A percentile compares a stretch with the other conserved stretches of the same genome.
Evolutionary conservation across 2,797 vertebrate species (phyloP).

Genomic region (Okamejei kenojei): DNA sequence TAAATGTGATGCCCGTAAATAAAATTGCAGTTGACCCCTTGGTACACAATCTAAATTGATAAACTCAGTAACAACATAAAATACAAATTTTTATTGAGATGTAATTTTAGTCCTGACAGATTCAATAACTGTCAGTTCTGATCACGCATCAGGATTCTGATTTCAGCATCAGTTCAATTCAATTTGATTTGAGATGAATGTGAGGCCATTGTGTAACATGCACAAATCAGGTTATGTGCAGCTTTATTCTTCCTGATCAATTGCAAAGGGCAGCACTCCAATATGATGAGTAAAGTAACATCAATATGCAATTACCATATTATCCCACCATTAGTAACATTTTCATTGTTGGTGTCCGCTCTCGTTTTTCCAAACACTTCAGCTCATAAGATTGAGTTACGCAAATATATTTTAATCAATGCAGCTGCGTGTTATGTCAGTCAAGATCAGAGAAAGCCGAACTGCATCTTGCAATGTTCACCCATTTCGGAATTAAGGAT

Average conservation of each 20-base stretch:
- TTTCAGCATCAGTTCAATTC: neutral
- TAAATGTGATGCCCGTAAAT: neutral
- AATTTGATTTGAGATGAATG: slow-evolving; percentile 20
- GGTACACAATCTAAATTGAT: neutral
- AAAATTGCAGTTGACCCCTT: neutral
- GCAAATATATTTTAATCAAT: neutral
- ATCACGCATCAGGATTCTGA: slow-evolving; percentile 3
- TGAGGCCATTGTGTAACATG: neutral
- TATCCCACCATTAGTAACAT: neutral
- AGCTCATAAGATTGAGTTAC: too few species aligned
- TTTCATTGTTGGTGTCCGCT: neutral
- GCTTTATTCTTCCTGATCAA: neutral
- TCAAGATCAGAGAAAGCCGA: neutral
- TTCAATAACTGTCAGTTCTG: slow-evolving; percentile 21
- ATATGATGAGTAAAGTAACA: neutral
- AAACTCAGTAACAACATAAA: slow-evolving; percentile 19
- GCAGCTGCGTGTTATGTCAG: neutral
- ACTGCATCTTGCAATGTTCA: neutral
- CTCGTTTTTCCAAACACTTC: neutral
- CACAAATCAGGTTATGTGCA: neutral
- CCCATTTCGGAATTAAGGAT: neutral
- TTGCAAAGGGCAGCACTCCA: neutral
- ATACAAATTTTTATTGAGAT: slow-evolving; percentile 14
- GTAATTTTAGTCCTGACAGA: neutral
- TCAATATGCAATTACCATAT: neutral